Evolutionary conservation across 2,113 vertebrate species (phyloP).

Genomic region (Panthera tigris): DNA sequence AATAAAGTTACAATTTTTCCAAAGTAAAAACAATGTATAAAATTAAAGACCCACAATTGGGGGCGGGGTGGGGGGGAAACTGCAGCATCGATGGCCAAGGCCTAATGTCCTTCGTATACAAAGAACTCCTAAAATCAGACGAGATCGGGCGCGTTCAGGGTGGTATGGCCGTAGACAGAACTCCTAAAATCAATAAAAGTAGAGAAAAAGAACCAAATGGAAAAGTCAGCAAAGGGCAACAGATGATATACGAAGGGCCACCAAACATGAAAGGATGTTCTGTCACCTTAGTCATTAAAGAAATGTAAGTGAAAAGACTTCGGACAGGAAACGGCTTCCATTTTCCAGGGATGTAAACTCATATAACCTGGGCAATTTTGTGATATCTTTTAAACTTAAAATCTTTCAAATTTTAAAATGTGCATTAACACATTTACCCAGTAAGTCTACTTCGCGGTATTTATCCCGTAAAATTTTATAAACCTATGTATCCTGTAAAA

Average conservation of each 20-base stretch:
- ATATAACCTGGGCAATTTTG: neutral
- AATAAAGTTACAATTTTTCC: neutral
- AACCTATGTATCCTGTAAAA: neutral
- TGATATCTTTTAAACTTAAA: neutral
- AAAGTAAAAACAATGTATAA: constrained; percentile 5
- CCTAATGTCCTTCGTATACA: neutral
- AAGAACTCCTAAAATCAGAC: neutral
- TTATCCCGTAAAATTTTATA: neutral
- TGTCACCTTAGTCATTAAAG: rapidly evolving
- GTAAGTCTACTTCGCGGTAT: neutral
- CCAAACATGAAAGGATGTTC: rapidly evolving
- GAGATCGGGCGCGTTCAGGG: no score
- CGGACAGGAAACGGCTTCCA: neutral
- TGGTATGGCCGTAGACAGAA: neutral
- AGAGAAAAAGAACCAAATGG: neutral
- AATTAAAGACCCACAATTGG: neutral
- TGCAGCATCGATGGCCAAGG: neutral
- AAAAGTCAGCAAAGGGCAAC: neutral
- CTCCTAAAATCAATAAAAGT: neutral
- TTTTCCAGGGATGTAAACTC: neutral
- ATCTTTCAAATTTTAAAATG: neutral
- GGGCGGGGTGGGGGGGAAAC: rapidly evolving
- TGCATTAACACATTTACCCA: neutral
- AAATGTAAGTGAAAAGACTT: neutral
- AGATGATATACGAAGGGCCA: neutral